These are phyloP conservation scores for Epinotia demarniana DNA, from an alignment of 2,888 invertebrate species.

Conservation along the genomic window DNA sequence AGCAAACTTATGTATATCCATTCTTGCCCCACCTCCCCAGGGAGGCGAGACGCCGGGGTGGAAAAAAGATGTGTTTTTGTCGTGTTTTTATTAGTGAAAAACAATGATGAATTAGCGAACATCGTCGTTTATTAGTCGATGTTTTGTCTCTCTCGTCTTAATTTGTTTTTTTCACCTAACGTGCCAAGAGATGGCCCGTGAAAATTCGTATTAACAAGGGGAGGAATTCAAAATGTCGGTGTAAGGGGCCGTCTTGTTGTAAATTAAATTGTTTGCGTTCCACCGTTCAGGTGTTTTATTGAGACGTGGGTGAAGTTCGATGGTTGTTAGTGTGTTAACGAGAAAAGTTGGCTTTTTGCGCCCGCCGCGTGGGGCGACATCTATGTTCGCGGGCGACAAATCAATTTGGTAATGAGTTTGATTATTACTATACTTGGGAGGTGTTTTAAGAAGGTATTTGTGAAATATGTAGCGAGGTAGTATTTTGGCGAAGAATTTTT, in stretches of 20 bases:
- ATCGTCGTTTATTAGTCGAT: slow-evolving; percentile 51
- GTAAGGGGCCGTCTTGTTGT: slow-evolving; percentile 46
- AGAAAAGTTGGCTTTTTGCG: slow-evolving; percentile 38
- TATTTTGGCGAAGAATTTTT: too few species aligned
- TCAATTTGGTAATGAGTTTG: slow-evolving; percentile 23
- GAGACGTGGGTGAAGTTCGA: slow-evolving; percentile 42
- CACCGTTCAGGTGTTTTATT: slow-evolving; percentile 45
- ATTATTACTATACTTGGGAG: slow-evolving; percentile 4
- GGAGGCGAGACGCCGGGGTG: slow-evolving; percentile 30
- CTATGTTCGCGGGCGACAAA: slow-evolving; percentile 16
- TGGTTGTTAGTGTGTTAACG: slow-evolving; percentile 42
- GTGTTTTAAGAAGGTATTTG: not conserved
- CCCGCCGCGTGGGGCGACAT: slow-evolving; percentile 16
- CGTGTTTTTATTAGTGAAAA: slow-evolving; percentile 52
- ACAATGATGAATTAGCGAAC: slow-evolving; percentile 53
- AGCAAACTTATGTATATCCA: slow-evolving; percentile 46
- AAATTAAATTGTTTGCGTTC: slow-evolving; percentile 50
- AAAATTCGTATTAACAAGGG: slow-evolving; percentile 50
- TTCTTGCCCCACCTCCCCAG: slow-evolving; percentile 44
- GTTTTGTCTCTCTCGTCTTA: slow-evolving; percentile 47
- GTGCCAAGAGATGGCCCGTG: slow-evolving; percentile 48
- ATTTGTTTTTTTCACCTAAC: slow-evolving; percentile 50
- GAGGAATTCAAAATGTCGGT: slow-evolving; percentile 48
- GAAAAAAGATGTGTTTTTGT: slow-evolving; percentile 51
- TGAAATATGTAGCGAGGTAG: not conserved